Conservation (phyloP, 2,113 vertebrate species). For the human (Homo sapiens) region DNA sequence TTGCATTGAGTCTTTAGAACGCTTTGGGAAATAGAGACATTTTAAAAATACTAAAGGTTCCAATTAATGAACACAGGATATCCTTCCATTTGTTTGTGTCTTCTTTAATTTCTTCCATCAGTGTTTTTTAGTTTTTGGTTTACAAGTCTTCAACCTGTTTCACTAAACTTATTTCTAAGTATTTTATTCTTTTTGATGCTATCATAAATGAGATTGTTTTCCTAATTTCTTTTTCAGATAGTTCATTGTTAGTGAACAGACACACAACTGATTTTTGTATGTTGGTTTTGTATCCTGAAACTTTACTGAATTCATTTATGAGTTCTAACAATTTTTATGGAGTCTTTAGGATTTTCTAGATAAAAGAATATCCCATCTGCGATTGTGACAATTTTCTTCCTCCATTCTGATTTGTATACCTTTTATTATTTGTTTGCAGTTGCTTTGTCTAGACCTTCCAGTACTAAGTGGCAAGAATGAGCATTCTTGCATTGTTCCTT, state of each 20-base stretch:
- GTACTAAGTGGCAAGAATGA: neutral
- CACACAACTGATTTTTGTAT: neutral
- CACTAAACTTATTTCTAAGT: neutral
- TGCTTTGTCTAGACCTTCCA: neutral
- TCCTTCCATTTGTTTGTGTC: neutral
- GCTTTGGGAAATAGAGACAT: neutral
- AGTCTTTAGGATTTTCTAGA: neutral
- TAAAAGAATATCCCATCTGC: neutral
- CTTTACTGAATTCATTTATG: neutral
- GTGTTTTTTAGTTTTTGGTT: neutral
- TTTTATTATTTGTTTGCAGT: neutral
- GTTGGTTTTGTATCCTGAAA: neutral
- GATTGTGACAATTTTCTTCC: neutral
- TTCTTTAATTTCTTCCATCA: neutral
- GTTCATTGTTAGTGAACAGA: neutral
- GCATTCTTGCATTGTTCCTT: neutral
- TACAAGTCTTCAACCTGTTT: neutral
- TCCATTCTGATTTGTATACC: neutral
- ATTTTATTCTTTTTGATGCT: neutral
- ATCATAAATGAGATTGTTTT: neutral
- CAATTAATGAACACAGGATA: neutral
- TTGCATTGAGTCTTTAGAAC: neutral
- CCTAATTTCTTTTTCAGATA: neutral
- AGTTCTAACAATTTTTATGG: neutral
- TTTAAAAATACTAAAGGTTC: neutral